Conservation (phyloP, 2,113 vertebrate species). For the Acinonyx jubatus region DNA sequence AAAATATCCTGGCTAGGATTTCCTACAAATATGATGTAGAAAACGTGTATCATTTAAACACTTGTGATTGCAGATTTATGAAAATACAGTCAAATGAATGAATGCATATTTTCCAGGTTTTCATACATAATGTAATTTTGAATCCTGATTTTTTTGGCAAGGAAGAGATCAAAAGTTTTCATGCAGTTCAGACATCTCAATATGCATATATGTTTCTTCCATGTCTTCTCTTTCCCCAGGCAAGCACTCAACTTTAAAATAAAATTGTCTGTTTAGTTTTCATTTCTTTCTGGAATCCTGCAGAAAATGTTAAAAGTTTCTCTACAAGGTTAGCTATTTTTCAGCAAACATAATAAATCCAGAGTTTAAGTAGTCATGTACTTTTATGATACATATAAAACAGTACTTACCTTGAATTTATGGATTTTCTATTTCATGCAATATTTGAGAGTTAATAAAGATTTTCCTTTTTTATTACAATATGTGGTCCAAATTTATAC, state of each 20-base stretch:
- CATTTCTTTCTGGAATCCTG: neutral
- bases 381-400: slow-evolving; percentile 27
- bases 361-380: neutral
- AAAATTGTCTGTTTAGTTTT: slow-evolving; percentile 8
- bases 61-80: neutral
- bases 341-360: slow-evolving; percentile 13
- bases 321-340: slow-evolving; percentile 16
- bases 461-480: neutral
- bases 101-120: neutral
- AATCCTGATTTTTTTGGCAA: neutral
- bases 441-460: neutral
- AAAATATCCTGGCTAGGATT: neutral
- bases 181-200: neutral
- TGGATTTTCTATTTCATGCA: neutral
- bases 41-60: neutral
- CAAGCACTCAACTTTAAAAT: neutral
- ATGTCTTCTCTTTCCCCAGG: slow-evolving; percentile 10
- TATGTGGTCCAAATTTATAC: neutral
- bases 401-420: slow-evolving; percentile 7
- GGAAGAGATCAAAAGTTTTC: slow-evolving; percentile 33
- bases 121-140: neutral
- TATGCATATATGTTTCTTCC: neutral
- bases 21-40: neutral
- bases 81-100: slow-evolving; percentile 33
- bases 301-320: slow-evolving; percentile 22